Conservation (phyloP, 2,797 vertebrate species). For the Lepus townsendii region DNA sequence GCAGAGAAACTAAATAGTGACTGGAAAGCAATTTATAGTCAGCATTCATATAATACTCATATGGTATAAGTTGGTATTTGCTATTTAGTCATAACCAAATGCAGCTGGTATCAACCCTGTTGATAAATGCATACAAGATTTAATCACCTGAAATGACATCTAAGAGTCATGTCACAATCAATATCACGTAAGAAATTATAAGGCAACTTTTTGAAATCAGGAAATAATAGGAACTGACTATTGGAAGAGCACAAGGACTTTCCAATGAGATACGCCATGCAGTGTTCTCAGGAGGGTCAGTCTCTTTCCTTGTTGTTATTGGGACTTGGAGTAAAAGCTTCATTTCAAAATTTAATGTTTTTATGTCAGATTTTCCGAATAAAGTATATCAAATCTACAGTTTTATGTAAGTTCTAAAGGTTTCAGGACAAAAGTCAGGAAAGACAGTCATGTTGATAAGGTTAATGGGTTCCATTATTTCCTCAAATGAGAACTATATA, state of each 20-base stretch:
- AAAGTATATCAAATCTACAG: neutral
- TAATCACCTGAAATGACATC: neutral
- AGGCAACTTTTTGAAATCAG: neutral
- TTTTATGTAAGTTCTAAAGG: neutral
- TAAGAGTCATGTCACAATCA: neutral
- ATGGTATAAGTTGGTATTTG: neutral
- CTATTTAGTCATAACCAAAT: neutral
- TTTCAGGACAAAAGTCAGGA: slow-evolving; percentile 38
- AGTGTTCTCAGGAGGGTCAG: neutral
- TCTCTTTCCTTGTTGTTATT: neutral
- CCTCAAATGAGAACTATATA: neutral
- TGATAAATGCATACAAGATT: neutral
- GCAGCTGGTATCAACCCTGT: neutral
- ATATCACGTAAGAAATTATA: slow-evolving; percentile 21
- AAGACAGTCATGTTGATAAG: neutral
- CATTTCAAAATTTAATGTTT: slow-evolving; percentile 18
- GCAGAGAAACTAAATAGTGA: neutral
- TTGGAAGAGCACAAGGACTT: neutral
- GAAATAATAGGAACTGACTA: neutral
- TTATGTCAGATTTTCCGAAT: neutral
- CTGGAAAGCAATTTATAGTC: neutral
- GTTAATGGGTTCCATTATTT: slow-evolving; percentile 19
- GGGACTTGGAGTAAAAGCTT: neutral
- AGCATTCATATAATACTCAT: neutral
- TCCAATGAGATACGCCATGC: neutral